phyloP scores from a whole-genome alignment of 2,797 vertebrate species.

The Helostoma temminkii region DNA sequence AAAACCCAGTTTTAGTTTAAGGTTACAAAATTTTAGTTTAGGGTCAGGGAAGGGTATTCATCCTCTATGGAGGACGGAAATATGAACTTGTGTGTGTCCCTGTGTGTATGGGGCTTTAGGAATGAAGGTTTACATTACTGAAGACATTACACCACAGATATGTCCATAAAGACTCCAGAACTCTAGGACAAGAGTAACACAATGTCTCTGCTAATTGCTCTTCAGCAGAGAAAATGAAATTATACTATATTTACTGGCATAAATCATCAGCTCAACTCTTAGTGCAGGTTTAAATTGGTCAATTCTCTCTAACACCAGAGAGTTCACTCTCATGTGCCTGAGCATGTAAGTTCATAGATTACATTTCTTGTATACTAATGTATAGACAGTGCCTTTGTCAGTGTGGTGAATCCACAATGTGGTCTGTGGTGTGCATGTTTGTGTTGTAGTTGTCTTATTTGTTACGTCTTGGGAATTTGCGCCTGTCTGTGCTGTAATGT shows the following conservation, averaged over 20 bases:
- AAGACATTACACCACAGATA: constrained; percentile 36
- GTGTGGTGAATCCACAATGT: constrained; percentile 36
- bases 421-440: constrained; percentile 54
- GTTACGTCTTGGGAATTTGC: constrained; percentile 44
- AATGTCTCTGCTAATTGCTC: constrained; percentile 55
- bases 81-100: constrained; percentile 8
- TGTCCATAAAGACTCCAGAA: constrained; percentile 39
- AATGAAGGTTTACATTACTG: constrained; percentile 40
- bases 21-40: no score
- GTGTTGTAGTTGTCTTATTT: constrained; percentile 46
- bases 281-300: not conserved
- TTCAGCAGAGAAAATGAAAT: constrained; percentile 47
- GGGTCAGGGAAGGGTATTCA: no score
- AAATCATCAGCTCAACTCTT: not conserved
- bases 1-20: no score
- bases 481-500: constrained; percentile 23
- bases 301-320: not conserved
- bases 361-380: constrained; percentile 32
- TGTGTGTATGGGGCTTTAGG: constrained; percentile 15
- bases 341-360: not conserved
- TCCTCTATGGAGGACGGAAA: no score
- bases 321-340: not conserved
- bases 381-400: constrained; percentile 3
- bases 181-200: constrained; percentile 29
- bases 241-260: constrained; percentile 1